Conservation (phyloP, 2,888 invertebrate genomes). For the Limnephilus lunatus region DNA sequence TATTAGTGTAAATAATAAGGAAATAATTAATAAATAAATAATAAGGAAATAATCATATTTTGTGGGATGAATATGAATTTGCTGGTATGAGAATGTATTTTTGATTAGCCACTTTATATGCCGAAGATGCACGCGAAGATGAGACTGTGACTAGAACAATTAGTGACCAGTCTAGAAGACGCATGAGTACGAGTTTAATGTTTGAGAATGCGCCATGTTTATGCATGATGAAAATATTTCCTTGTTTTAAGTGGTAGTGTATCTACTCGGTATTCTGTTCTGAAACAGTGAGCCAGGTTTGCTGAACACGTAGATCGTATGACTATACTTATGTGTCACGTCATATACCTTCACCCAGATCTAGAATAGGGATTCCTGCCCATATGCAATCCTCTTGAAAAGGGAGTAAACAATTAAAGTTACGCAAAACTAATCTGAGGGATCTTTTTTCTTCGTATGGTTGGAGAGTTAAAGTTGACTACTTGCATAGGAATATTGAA, state of each 20-base stretch:
- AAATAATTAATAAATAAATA: background rate
- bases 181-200: background rate
- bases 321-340: background rate
- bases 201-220: background rate
- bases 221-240: background rate
- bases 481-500: too few species aligned
- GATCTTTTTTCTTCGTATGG: too few species aligned
- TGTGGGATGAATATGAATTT: background rate
- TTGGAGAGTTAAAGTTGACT: too few species aligned
- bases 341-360: background rate
- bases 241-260: background rate
- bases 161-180: background rate
- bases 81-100: background rate
- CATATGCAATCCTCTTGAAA: background rate
- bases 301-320: background rate
- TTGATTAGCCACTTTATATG: background rate
- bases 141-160: background rate
- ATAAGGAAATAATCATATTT: background rate
- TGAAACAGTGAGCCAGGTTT: background rate
- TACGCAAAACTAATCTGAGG: background rate
- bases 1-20: background rate
- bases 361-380: background rate
- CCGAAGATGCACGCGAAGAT: background rate
- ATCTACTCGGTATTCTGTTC: background rate
- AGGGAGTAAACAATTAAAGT: background rate